Evolutionary conservation across 2,113 vertebrate species (phyloP).

Genomic region (Dicerorhinus sumatrensis): DNA sequence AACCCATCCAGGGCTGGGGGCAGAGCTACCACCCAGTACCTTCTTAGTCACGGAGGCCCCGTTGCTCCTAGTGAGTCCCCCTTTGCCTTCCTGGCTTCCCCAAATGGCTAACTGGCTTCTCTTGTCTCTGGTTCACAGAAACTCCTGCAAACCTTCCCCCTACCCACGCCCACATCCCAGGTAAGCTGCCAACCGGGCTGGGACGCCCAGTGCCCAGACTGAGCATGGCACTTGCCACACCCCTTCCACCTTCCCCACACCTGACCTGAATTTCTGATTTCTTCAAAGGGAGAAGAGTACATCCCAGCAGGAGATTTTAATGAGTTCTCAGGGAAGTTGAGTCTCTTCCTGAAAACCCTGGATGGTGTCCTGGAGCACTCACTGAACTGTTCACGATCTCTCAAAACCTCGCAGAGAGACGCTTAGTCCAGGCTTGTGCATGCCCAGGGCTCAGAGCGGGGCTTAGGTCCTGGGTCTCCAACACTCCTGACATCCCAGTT

Average conservation of each 20-base stretch:
- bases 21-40: neutral
- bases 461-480: neutral
- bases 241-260: neutral
- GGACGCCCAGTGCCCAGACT: neutral
- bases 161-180: neutral
- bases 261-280: neutral
- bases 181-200: neutral
- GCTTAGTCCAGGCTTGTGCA: neutral
- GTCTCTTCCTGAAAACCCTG: neutral
- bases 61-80: neutral
- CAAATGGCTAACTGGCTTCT: neutral
- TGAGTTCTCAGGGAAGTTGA: neutral
- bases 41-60: neutral
- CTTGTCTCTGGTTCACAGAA: neutral
- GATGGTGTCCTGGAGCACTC: neutral
- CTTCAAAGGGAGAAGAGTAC: neutral
- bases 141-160: neutral
- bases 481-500: neutral
- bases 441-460: neutral
- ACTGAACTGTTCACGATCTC: neutral
- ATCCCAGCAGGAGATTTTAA: neutral
- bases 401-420: neutral
- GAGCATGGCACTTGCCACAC: fast-evolving
- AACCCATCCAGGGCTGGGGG: neutral
- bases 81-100: neutral